Evolutionary conservation across 1,140 invertebrate species (phyloP).

Genomic region (Bombus superbus): DNA sequence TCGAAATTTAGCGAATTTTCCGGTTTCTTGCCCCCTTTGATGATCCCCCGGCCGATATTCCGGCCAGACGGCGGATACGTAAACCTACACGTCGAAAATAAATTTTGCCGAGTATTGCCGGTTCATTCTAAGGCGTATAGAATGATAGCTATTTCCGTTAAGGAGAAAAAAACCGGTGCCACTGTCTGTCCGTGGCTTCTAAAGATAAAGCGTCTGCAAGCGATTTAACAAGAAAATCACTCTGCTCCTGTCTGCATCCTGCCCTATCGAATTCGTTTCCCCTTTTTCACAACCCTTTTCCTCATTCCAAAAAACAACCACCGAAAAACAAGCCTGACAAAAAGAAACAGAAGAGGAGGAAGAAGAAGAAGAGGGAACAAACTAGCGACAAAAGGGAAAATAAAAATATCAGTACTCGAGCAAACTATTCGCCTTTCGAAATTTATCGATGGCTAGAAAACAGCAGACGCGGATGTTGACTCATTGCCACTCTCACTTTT

Average conservation of each 20-base stretch:
- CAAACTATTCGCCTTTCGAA: not conserved
- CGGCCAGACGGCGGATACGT: constrained; percentile 54
- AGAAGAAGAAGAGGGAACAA: not conserved
- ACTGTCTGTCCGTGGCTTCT: constrained; percentile 74
- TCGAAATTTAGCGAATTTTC: constrained; percentile 32
- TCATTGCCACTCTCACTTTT: constrained; percentile 54
- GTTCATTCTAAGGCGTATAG: constrained; percentile 69
- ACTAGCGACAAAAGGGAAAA: not conserved
- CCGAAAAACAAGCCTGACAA: too few species aligned
- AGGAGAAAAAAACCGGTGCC: constrained; percentile 63
- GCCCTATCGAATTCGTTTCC: constrained; percentile 15
- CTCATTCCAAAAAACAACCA: not conserved
- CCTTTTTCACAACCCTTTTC: not conserved
- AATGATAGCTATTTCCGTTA: constrained; percentile 79
- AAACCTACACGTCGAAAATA: constrained; percentile 69
- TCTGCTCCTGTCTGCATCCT: constrained; percentile 27
- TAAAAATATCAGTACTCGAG: not conserved
- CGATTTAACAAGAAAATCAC: constrained; percentile 56
- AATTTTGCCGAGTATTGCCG: constrained; percentile 70
- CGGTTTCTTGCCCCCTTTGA: constrained; percentile 37
- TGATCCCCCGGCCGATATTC: constrained; percentile 31
- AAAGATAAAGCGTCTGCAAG: constrained; percentile 79
- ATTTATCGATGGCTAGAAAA: constrained; percentile 30
- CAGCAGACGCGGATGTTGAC: constrained; percentile 44
- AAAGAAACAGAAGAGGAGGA: too few species aligned